phyloP scores from a whole-genome alignment of 1,140 invertebrate genomes.

The Scaptomyza graminum region DNA sequence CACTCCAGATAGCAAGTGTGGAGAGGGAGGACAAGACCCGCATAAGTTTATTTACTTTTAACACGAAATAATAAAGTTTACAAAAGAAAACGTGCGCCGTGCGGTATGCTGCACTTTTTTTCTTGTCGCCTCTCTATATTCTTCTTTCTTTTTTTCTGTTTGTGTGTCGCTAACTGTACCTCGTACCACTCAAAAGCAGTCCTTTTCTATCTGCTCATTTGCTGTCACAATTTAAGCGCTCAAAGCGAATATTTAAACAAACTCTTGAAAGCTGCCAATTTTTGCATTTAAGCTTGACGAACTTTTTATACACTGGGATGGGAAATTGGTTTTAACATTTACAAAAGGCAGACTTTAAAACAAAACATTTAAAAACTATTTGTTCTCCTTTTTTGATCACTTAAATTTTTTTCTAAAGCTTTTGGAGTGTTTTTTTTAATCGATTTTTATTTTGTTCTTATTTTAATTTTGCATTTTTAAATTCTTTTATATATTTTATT shows the following conservation, averaged over 20 bases:
- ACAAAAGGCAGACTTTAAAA: too few relatives aligned
- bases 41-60: conserved; percentile 81
- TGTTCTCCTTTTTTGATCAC: too few relatives aligned
- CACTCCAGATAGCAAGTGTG: conserved; percentile 6
- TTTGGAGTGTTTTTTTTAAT: too few relatives aligned
- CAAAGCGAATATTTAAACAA: conserved; percentile 50
- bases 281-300: neutral
- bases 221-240: conserved; percentile 39
- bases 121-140: neutral
- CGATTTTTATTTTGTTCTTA: too few relatives aligned
- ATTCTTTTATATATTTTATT: too few relatives aligned
- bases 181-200: conserved; percentile 24
- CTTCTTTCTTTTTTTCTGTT: conserved; percentile 19
- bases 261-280: conserved; percentile 9
- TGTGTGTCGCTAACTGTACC: conserved; percentile 43
- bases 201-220: conserved; percentile 17
- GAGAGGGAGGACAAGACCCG: conserved; percentile 18
- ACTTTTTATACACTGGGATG: neutral
- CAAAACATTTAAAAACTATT: too few relatives aligned
- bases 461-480: neutral
- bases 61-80: conserved; percentile 81
- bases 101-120: conserved; percentile 60
- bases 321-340: too few relatives aligned
- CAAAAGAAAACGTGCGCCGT: conserved; percentile 74
- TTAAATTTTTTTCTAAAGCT: too few relatives aligned